Conservation (phyloP, 2,888 invertebrate species). For the Tiliacea citrago region DNA sequence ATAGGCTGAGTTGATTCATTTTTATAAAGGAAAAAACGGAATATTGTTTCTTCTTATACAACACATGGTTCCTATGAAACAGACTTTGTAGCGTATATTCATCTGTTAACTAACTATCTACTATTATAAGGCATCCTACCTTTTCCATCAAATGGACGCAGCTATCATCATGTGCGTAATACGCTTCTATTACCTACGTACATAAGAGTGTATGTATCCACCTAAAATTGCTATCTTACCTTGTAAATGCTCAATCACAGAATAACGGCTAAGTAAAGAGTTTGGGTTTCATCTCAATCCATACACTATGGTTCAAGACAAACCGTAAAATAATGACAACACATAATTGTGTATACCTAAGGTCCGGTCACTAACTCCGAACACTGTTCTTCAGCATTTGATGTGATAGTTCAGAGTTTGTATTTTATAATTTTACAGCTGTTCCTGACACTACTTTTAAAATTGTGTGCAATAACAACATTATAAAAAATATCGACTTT, state of each 20-base stretch:
- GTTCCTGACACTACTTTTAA: neutral
- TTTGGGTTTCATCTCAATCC: neutral
- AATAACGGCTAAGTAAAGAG: neutral
- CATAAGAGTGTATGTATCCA: neutral
- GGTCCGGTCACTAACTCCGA: neutral
- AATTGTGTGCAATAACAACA: neutral
- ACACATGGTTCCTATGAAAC: neutral
- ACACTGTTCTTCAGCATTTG: neutral
- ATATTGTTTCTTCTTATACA: neutral
- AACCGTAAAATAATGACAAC: constrained; percentile 8
- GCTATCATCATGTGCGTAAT: neutral
- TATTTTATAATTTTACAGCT: neutral
- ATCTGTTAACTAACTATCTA: neutral
- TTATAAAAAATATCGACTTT: neutral
- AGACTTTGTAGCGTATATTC: neutral
- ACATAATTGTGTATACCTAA: neutral
- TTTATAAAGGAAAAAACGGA: neutral
- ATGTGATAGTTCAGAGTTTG: neutral
- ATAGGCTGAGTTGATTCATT: no score
- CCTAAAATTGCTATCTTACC: constrained; percentile 3
- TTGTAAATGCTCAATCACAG: constrained; percentile 9
- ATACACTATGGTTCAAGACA: constrained; percentile 6
- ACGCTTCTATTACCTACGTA: neutral
- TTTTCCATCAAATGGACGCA: neutral
- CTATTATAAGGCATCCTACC: neutral